phyloP scores from a whole-genome alignment of 2,797 vertebrate species.

The Falco cherrug region DNA sequence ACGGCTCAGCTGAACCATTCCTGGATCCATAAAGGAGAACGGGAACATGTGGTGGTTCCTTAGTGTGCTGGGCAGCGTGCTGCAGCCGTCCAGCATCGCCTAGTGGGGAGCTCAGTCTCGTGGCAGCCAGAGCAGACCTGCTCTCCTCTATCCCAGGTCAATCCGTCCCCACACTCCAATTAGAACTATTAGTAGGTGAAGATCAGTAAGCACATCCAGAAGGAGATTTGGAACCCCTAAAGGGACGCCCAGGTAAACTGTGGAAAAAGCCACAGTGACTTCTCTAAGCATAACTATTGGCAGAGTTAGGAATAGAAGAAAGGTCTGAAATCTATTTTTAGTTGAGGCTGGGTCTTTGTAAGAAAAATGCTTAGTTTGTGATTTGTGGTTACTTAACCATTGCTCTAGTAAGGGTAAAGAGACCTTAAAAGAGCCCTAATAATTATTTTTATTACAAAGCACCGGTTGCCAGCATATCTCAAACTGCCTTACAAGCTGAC shows the following conservation, averaged over 20 bases:
- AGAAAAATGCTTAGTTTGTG: neutral
- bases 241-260: neutral
- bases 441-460: neutral
- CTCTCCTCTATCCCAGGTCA: neutral
- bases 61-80: fast-evolving
- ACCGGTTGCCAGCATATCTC: neutral
- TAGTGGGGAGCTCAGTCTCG: neutral
- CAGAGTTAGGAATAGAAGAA: neutral
- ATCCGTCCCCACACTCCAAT: neutral
- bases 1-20: neutral
- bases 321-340: neutral
- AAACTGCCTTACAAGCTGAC: neutral
- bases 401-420: neutral
- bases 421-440: neutral
- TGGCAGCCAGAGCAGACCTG: neutral
- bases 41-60: neutral
- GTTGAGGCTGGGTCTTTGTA: neutral
- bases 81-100: neutral
- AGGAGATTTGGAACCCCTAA: neutral
- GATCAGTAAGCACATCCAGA: neutral
- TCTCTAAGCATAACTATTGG: neutral
- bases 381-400: neutral
- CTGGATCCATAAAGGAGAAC: neutral
- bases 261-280: neutral
- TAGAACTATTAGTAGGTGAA: neutral